phyloP scores from a whole-genome alignment of 2,888 invertebrate genomes.

The Dorcus parallelipipedus region DNA sequence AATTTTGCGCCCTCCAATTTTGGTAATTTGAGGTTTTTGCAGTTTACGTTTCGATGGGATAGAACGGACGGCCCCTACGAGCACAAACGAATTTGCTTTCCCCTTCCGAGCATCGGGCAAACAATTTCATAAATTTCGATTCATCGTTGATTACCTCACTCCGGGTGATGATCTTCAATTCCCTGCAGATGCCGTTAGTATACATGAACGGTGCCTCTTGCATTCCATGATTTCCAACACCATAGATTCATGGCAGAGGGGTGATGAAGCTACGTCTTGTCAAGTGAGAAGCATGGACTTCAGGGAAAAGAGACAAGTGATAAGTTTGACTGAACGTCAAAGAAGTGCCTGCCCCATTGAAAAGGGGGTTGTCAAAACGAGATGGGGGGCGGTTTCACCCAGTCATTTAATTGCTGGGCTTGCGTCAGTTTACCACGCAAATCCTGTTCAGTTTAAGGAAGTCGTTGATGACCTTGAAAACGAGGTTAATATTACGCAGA shows the following conservation, averaged over 20 bases:
- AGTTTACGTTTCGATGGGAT: constrained; percentile 63
- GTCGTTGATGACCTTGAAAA: constrained; percentile 44
- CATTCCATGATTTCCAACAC: constrained; percentile 60
- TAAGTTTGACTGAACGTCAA: constrained; percentile 7
- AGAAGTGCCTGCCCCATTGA: constrained; percentile 59
- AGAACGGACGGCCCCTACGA: constrained; percentile 49
- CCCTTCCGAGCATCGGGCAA: constrained; percentile 59
- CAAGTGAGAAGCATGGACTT: constrained; percentile 27
- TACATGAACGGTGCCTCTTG: constrained; percentile 52
- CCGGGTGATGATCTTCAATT: constrained; percentile 48
- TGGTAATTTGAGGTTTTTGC: constrained; percentile 23
- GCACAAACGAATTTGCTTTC: constrained; percentile 52
- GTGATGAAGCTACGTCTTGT: constrained; percentile 57
- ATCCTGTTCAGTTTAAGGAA: constrained; percentile 53
- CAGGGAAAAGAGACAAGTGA: constrained; percentile 17
- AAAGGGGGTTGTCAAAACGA: constrained; percentile 61
- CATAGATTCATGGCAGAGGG: constrained; percentile 57
- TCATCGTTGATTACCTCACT: constrained; percentile 58
- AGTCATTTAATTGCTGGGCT: constrained; percentile 60
- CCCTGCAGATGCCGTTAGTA: constrained; percentile 41
- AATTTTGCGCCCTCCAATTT: neutral
- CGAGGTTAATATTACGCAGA: constrained; percentile 21
- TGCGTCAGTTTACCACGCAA: constrained; percentile 60
- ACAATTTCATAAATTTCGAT: constrained; percentile 58
- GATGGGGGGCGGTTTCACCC: constrained; percentile 59